Conservation (phyloP, 2,797 vertebrate species). For the Acrossocheilus wenchowensis region DNA sequence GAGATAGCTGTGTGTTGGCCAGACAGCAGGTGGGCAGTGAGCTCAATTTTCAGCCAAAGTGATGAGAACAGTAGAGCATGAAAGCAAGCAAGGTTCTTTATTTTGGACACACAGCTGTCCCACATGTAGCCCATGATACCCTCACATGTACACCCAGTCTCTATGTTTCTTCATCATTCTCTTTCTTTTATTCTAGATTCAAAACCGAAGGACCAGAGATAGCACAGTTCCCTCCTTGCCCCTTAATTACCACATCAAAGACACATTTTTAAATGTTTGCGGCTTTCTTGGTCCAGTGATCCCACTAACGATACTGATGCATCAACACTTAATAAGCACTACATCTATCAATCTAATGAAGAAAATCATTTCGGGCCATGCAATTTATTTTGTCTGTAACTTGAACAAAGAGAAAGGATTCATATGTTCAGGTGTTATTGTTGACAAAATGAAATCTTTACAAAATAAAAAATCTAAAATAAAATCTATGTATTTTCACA, state of each 20-base stretch:
- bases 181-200: neutral
- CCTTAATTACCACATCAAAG: slow-evolving; percentile 26
- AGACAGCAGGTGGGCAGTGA: slow-evolving; percentile 21
- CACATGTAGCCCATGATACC: neutral
- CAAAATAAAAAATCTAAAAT: no score
- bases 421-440: neutral
- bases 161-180: neutral
- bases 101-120: neutral
- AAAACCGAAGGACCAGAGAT: neutral
- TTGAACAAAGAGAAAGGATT: neutral
- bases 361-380: neutral
- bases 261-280: neutral
- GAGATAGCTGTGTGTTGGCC: neutral
- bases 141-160: neutral
- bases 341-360: neutral
- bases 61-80: neutral
- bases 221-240: neutral
- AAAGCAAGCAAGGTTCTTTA: slow-evolving; percentile 21
- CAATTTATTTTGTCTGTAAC: neutral
- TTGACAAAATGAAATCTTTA: neutral
- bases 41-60: slow-evolving; percentile 17
- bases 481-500: neutral
- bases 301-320: neutral
- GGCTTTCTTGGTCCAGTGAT: neutral
- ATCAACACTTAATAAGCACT: neutral